phyloP scores from a whole-genome alignment of 2,797 vertebrate species.

The Coendou prehensilis region DNA sequence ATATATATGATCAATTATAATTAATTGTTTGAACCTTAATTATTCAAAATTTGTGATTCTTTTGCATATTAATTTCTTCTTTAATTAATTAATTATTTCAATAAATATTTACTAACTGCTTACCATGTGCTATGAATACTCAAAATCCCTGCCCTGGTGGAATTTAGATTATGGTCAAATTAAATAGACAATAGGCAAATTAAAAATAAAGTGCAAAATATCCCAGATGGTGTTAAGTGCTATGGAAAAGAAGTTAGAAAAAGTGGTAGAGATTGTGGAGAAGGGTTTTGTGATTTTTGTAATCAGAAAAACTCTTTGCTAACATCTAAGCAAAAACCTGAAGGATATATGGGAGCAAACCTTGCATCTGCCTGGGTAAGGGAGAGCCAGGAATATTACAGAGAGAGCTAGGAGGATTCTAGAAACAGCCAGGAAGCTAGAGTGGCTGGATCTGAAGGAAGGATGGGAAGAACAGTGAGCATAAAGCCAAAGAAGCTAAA shows the following conservation, averaged over 20 bases:
- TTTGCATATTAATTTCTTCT: constrained; percentile 28
- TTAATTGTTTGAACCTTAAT: neutral
- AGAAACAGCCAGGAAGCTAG: too few species aligned
- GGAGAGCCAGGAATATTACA: neutral
- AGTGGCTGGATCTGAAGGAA: neutral
- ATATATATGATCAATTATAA: constrained; percentile 21
- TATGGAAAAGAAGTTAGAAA: neutral
- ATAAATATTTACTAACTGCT: constrained; percentile 17
- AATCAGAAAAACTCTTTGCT: neutral
- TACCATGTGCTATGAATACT: neutral
- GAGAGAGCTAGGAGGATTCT: neutral
- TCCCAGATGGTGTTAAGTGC: neutral
- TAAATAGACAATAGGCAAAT: neutral
- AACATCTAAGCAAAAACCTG: neutral
- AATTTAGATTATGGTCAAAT: neutral
- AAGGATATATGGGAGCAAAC: neutral
- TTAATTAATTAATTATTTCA: constrained; percentile 21
- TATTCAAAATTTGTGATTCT: constrained; percentile 1
- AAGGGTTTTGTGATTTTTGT: neutral
- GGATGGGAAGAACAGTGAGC: neutral
- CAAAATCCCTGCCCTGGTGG: neutral
- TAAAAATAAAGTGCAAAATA: neutral
- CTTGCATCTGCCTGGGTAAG: neutral
- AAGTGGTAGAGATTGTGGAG: neutral
- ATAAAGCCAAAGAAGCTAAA: neutral